Conservation (phyloP, 2,888 invertebrate species). For the Syrphus vitripennis region DNA sequence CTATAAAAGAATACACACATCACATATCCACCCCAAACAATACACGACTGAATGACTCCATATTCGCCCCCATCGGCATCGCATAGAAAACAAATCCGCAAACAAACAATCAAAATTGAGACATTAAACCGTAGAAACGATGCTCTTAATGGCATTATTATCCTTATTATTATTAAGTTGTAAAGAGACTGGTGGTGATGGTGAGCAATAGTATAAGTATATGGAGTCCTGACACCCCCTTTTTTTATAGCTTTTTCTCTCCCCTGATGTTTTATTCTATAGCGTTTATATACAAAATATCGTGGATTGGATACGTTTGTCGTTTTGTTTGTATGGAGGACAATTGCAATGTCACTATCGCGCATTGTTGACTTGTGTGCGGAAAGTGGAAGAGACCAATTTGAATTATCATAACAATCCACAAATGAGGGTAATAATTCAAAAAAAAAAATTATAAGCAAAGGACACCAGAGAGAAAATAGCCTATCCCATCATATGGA, state of each 20-base stretch:
- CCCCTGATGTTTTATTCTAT: constrained; percentile 33
- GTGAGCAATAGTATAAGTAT: background rate
- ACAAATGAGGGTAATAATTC: constrained; percentile 69
- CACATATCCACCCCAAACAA: constrained; percentile 8
- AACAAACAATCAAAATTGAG: constrained; percentile 73
- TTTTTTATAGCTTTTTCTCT: constrained; percentile 8
- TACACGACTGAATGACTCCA: constrained; percentile 62
- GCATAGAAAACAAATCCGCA: constrained; percentile 70
- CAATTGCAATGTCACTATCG: constrained; percentile 70
- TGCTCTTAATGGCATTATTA: constrained; percentile 71
- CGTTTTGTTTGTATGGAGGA: constrained; percentile 21
- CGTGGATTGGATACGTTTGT: constrained; percentile 25
- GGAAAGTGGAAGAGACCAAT: constrained; percentile 72
- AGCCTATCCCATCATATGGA: constrained; percentile 17
- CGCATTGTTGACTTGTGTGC: constrained; percentile 68
- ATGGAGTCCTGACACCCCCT: constrained; percentile 45
- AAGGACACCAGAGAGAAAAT: background rate
- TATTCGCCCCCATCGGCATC: constrained; percentile 45
- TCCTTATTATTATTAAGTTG: constrained; percentile 68
- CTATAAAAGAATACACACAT: background rate
- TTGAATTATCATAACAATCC: constrained; percentile 74
- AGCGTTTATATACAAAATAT: constrained; percentile 29
- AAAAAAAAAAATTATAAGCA: constrained; percentile 26
- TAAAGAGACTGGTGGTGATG: constrained; percentile 1
- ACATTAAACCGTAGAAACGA: constrained; percentile 73